Evolutionary conservation across 2,797 vertebrate genomes (phyloP).

Genomic region (Diplodus puntazzo): DNA sequence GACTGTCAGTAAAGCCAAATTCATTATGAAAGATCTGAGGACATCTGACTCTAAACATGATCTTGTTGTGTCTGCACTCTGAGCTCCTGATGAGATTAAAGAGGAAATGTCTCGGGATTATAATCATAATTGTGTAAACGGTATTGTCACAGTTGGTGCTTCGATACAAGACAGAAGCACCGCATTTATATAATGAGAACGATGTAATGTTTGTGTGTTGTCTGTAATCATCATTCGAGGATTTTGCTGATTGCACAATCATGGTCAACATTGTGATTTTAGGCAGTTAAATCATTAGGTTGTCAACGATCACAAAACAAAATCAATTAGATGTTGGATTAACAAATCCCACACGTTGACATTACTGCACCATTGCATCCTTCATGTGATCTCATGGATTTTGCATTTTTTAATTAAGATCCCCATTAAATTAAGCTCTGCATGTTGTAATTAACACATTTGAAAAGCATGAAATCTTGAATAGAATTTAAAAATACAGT

Average conservation of each 20-base stretch:
- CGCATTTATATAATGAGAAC: too few relatives aligned
- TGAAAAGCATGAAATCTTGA: neutral
- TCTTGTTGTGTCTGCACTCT: constrained; percentile 54
- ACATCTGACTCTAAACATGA: constrained; percentile 46
- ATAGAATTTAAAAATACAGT: neutral
- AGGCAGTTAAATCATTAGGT: too few relatives aligned
- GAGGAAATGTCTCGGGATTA: constrained; percentile 74
- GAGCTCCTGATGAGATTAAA: constrained; percentile 72
- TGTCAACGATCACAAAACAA: neutral
- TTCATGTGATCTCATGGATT: neutral
- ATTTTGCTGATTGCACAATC: neutral
- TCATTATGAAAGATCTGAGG: constrained; percentile 26
- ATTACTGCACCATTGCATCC: neutral
- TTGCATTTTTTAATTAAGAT: neutral
- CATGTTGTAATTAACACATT: neutral
- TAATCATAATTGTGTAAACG: constrained; percentile 63
- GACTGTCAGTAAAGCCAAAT: constrained; percentile 10
- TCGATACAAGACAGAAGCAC: constrained; percentile 61
- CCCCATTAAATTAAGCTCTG: neutral
- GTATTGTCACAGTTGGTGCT: constrained; percentile 48
- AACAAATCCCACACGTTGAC: neutral
- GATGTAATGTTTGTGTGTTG: neutral
- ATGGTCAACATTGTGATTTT: neutral
- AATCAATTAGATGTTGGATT: neutral
- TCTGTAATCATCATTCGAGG: neutral